Percentiles rank a stretch among this genome's conserved stretches.
These are phyloP conservation scores for Hypanus sabinus DNA, from an alignment of 2,113 vertebrate species.

Conservation along the genomic window DNA sequence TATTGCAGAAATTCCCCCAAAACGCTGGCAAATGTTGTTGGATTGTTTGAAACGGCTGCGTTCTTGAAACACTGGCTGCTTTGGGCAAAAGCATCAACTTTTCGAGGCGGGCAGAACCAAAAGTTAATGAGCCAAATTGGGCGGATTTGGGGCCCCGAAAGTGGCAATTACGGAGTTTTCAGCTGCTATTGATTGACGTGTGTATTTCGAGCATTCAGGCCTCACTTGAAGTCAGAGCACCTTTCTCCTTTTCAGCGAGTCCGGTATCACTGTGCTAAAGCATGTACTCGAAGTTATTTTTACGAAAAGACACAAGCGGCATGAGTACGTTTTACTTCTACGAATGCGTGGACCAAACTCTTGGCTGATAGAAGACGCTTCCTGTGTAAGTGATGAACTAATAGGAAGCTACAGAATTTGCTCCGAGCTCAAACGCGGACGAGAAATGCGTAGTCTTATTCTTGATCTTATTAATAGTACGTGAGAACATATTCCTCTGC, in stretches of 20 bases:
- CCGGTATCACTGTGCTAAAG: not conserved
- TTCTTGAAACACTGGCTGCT: not conserved
- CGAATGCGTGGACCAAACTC: not conserved
- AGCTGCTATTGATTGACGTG: not conserved
- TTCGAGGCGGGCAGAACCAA: too few species aligned
- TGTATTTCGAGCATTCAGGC: not conserved
- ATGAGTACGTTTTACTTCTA: not conserved
- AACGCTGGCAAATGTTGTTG: not conserved
- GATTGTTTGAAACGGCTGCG: not conserved
- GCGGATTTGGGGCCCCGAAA: not conserved
- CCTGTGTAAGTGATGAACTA: not conserved
- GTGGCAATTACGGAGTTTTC: not conserved
- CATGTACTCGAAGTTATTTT: not conserved
- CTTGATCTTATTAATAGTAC: not conserved
- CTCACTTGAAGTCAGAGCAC: not conserved
- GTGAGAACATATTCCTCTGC: not conserved
- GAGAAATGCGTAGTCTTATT: not conserved
- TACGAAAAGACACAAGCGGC: not conserved
- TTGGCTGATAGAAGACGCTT: not conserved
- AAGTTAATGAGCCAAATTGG: too few species aligned
- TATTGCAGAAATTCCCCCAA: not conserved
- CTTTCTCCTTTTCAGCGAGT: not conserved
- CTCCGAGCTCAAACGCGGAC: not conserved
- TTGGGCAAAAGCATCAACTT: too few species aligned
- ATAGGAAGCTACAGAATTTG: not conserved